A percentile compares a stretch with the other conserved stretches of the same genome.
Evolutionary conservation across 2,888 invertebrate species (phyloP).

Genomic region (Volucella inanis): DNA sequence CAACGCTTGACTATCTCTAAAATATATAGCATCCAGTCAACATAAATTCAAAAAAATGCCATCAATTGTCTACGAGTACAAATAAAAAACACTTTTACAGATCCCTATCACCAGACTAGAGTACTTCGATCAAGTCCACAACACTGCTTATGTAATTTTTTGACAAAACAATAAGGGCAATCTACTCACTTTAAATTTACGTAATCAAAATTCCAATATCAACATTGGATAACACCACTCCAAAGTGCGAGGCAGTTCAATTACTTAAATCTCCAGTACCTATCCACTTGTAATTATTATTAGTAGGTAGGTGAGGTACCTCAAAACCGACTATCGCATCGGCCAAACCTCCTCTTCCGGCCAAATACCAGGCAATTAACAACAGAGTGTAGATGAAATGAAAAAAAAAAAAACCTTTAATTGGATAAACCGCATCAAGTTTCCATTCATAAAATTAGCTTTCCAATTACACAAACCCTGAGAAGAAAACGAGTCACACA

Average conservation of each 20-base stretch:
- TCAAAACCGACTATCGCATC: not conserved
- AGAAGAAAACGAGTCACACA: slow-evolving; percentile 1
- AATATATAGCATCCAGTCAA: too few relatives aligned
- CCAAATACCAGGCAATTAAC: slow-evolving; percentile 41
- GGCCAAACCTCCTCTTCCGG: not conserved
- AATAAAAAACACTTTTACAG: slow-evolving; percentile 11
- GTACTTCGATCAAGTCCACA: slow-evolving; percentile 26
- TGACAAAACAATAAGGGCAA: slow-evolving; percentile 41
- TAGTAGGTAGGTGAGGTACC: too few relatives aligned
- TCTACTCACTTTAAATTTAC: slow-evolving; percentile 33
- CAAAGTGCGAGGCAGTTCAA: slow-evolving; percentile 40
- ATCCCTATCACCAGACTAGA: slow-evolving; percentile 24
- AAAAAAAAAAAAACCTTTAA: slow-evolving; percentile 25
- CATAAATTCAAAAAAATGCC: slow-evolving; percentile 6
- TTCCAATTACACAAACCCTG: slow-evolving; percentile 49
- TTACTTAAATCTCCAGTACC: slow-evolving; percentile 23
- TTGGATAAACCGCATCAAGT: slow-evolving; percentile 55
- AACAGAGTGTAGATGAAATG: slow-evolving; percentile 19
- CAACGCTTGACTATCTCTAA: too few relatives aligned
- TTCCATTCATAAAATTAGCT: slow-evolving; percentile 62
- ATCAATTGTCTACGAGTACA: slow-evolving; percentile 22
- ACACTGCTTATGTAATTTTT: slow-evolving; percentile 32
- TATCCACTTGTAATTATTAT: slow-evolving; percentile 33
- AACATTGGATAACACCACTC: slow-evolving; percentile 47
- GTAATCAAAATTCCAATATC: slow-evolving; percentile 28